Percentiles rank a stretch among this genome's conserved stretches.
Conservation (phyloP, 2,888 invertebrate species). For the Drosophila meridionalis region DNA sequence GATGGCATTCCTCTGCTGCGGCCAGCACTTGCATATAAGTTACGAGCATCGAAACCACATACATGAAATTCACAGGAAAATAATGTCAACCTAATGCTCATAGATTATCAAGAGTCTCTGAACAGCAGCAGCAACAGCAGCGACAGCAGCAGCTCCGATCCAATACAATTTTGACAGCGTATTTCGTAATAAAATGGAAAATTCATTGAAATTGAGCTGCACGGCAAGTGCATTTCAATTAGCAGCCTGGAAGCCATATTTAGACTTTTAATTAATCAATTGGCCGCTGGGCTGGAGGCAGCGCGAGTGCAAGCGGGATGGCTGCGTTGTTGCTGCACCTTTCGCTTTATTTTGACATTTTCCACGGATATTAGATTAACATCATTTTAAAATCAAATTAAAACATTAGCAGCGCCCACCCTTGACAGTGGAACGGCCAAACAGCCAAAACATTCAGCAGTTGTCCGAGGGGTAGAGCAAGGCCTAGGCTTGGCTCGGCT, state of each 20-base stretch:
- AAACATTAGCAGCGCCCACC: slow-evolving; percentile 81
- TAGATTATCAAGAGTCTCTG: slow-evolving; percentile 67
- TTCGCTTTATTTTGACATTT: slow-evolving; percentile 83
- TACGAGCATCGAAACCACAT: slow-evolving; percentile 35
- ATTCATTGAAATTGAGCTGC: slow-evolving; percentile 75
- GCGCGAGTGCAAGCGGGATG: slow-evolving; percentile 17
- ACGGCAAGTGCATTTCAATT: slow-evolving; percentile 81
- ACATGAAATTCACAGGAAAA: slow-evolving; percentile 79
- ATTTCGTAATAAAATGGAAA: slow-evolving; percentile 81
- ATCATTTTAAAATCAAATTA: slow-evolving; percentile 83
- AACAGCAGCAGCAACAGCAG: slow-evolving; percentile 12
- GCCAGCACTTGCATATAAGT: slow-evolving; percentile 27
- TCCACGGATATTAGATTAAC: slow-evolving; percentile 84
- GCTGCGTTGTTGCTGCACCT: slow-evolving; percentile 28
- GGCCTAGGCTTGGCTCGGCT: neutral
- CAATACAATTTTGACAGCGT: slow-evolving; percentile 79
- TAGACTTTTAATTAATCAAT: slow-evolving; percentile 74
- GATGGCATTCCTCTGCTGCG: slow-evolving; percentile 53
- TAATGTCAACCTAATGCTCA: slow-evolving; percentile 78
- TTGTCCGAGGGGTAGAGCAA: slow-evolving; percentile 1
- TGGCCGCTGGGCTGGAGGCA: neutral
- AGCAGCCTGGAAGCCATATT: slow-evolving; percentile 58
- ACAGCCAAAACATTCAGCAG: slow-evolving; percentile 24
- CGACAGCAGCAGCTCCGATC: slow-evolving; percentile 11
- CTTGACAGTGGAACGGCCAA: slow-evolving; percentile 32